Evolutionary conservation across 2,113 vertebrate genomes (phyloP), one percentile per base, ranked within the genome.

Genomic region (Lota lota): DNA sequence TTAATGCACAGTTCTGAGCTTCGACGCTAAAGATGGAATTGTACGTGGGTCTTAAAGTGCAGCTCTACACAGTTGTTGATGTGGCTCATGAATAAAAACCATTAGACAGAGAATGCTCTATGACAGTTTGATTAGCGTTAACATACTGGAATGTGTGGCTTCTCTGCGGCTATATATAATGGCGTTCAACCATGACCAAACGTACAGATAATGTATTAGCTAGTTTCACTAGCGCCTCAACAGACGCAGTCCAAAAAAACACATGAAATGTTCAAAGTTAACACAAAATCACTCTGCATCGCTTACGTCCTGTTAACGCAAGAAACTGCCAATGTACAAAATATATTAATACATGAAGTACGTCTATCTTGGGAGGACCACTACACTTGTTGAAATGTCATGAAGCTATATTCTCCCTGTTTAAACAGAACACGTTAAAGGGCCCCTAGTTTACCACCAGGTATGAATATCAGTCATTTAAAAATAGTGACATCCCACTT

Each of bases 181-280:
- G 10, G 7, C 28, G 7, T 33, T 33, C 64, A 56, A 82, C 73
- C 68, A 61, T 66, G 69, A 83, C 73, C 64, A 53, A 54, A 78
- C 75, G 68, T 72, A 69, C 63, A 72, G 65, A 76, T 14, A 77
- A 80, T 71, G 76, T 74, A n/a, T n/a, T 69, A 74, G 79, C 61
- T 70, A 75, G 54, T 72, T 81, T 76, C 81, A 80, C 77, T 87
- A 83, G 74, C 79, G 81, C 81, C 78, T 80, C 78, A 56, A 64
- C 75, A 3, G 7, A 59, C 28, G 51, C 59, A 70, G 10, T 28
- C 22, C 78, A 79, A 80, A 75, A 86, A 83, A 84, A 84, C 22
- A 82, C 68, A 47, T 60, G 22, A 78, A 78, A 66, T 54, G 66
- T 65, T 69, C 63, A 76, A 61, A 64, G 65, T 57, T 76, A 22